These are phyloP conservation scores for Cryptus armator DNA, from an alignment of 2,888 invertebrate species.

Conservation along the genomic window DNA sequence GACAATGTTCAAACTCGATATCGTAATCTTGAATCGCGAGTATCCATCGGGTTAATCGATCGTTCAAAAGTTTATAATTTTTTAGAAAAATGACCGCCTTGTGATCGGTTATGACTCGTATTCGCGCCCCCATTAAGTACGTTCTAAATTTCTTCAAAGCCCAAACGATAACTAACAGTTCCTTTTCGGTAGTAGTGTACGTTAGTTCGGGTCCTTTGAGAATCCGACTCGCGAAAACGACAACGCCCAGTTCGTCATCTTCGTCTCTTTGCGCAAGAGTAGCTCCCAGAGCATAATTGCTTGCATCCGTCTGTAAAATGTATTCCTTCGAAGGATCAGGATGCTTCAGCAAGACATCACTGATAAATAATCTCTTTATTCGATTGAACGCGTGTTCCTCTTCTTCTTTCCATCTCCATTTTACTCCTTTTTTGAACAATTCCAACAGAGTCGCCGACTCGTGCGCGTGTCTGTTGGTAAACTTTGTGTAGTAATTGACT, in stretches of 20 bases:
- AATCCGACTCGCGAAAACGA: constrained; percentile 72
- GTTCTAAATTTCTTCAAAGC: constrained; percentile 30
- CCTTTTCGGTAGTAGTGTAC: constrained; percentile 50
- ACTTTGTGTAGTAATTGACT: constrained; percentile 63
- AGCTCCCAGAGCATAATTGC: constrained; percentile 56
- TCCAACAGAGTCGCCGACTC: constrained; percentile 22
- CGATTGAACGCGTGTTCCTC: constrained; percentile 40
- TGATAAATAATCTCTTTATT: constrained; percentile 45
- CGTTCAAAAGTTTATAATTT: background rate
- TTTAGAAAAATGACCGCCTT: constrained; percentile 41
- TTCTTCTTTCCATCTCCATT: constrained; percentile 51
- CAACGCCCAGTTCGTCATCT: constrained; percentile 43
- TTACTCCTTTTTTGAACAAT: constrained; percentile 35
- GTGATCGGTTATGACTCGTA: constrained; percentile 49
- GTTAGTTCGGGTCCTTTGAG: constrained; percentile 26
- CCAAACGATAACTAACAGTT: constrained; percentile 36
- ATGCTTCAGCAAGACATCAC: background rate
- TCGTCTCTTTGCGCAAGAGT: constrained; percentile 50
- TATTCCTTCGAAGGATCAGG: constrained; percentile 51
- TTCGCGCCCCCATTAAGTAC: constrained; percentile 34
- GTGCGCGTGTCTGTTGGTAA: background rate
- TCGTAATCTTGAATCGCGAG: constrained; percentile 45
- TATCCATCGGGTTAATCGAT: constrained; percentile 27
- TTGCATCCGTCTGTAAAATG: constrained; percentile 65
- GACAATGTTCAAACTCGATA: constrained; percentile 21